Evolutionary conservation across 92 coral and sea anemone species (phyloP), one percentile per base, ranked within the genome.

Genomic region (Virgularia gustaviana): DNA sequence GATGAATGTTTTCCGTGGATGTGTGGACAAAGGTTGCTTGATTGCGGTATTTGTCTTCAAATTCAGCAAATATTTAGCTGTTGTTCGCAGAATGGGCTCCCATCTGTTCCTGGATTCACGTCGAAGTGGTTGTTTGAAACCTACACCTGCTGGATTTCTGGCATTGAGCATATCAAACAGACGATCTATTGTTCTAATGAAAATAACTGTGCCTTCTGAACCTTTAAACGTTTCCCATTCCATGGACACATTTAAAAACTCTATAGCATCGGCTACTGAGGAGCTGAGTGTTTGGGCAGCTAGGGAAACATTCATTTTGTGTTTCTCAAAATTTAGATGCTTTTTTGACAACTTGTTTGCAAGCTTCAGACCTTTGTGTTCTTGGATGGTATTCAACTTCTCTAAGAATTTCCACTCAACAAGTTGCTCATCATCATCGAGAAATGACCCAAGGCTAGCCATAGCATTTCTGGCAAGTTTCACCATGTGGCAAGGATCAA

Each of bases 201-300:
- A 64, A 1, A 32, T 66, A 0, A 66, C 73, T 20, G 73, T 42
- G 23, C 57, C 56, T 10, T 0, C 20, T 37, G 53, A 29, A 12
- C 52, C 47, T 44, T 66, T 66, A 27, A 66, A 66, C 20, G 25
- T 24, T 1, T 3, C 5, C 16, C 28, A 37, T 66, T 66, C 47
- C 57, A 44, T 44, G 24, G 57, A 0, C 9, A 39, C 13, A 30
- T 66, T 41, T 0, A 66, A 30, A 27, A 66, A 66, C 29, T 66
- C 73, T 12, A 44, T 66, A 2, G 73, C 73, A 29, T 66, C 58
- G 1, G 73, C 73, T 0, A 66, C 73, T 3, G 73, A 66, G 22
- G 38, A 22, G 41, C 73, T 45, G 0, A 66, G 39, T n/a, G 73
- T 66, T 47, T 47, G 73, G 49, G 57, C 52, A 43, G 73, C 73